Percentiles rank a stretch among this genome's conserved stretches.
Evolutionary conservation across 2,113 vertebrate species (phyloP).

Genomic region (Neolamprologus devosi): DNA sequence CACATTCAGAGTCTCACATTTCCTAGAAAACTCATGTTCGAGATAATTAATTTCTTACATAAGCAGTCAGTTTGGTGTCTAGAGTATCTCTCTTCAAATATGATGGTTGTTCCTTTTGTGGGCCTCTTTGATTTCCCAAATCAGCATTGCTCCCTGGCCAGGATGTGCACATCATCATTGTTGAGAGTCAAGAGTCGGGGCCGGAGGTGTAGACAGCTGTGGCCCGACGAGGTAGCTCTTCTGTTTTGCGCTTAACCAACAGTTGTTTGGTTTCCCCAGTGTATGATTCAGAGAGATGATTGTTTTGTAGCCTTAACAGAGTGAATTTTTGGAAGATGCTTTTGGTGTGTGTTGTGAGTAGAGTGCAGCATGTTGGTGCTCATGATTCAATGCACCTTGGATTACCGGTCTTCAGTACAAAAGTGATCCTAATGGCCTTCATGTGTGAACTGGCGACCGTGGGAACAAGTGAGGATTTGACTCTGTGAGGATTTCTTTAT

Average conservation of each 20-base stretch:
- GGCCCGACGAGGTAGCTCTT: neutral
- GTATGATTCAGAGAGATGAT: neutral
- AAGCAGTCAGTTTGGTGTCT: neutral
- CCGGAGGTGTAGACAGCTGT: neutral
- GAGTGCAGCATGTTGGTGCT: neutral
- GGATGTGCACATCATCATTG: neutral
- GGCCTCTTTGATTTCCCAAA: neutral
- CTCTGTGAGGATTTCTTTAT: neutral
- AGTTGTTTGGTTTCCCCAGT: neutral
- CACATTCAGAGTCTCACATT: neutral
- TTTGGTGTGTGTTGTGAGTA: neutral
- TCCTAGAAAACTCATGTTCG: neutral
- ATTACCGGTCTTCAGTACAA: neutral
- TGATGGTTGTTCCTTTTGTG: neutral
- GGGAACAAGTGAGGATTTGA: neutral
- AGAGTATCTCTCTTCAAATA: neutral
- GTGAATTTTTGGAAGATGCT: neutral
- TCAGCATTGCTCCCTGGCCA: neutral
- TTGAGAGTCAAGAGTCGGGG: neutral
- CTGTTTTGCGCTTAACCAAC: neutral
- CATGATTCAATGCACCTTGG: neutral
- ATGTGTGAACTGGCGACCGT: neutral
- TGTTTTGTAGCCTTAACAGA: neutral
- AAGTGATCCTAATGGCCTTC: neutral
- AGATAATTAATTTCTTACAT: neutral